Evolutionary conservation across 2,113 vertebrate species (phyloP).

Genomic region (Leptobrachium ailaonicum): DNA sequence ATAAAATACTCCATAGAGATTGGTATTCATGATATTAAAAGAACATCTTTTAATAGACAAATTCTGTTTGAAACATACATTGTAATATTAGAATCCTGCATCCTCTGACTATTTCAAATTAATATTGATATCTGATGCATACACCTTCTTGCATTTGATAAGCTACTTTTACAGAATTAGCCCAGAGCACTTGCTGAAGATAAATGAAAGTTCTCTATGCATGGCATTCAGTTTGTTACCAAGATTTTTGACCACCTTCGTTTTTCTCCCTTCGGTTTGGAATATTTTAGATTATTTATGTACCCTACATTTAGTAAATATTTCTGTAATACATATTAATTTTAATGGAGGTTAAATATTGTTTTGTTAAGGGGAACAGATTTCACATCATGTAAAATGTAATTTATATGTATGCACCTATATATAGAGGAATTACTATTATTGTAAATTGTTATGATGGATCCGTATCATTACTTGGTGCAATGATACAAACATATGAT

Average conservation of each 20-base stretch:
- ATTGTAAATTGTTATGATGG: no score
- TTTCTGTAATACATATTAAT: no score
- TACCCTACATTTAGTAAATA: no score
- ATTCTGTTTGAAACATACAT: slow-evolving; percentile 1
- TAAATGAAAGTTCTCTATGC: slow-evolving; percentile 37
- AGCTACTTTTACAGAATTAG: slow-evolving; percentile 37
- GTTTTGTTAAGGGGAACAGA: no score
- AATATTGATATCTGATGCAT: slow-evolving; percentile 13
- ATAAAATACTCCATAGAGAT: neutral
- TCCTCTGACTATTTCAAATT: slow-evolving; percentile 8
- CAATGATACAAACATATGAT: no score
- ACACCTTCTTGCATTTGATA: slow-evolving; percentile 38
- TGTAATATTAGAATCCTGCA: slow-evolving; percentile 11
- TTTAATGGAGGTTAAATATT: no score
- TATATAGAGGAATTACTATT: no score
- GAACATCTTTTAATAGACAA: slow-evolving; percentile 26
- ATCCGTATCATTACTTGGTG: no score
- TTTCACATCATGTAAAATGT: no score
- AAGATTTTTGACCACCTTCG: neutral
- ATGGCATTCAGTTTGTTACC: slow-evolving; percentile 32
- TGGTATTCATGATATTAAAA: neutral
- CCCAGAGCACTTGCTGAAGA: slow-evolving; percentile 5
- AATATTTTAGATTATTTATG: no score
- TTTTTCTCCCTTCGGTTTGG: no score
- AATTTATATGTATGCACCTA: no score